phyloP scores from a whole-genome alignment of 1,140 invertebrate genomes.

The Goniozus legneri region DNA sequence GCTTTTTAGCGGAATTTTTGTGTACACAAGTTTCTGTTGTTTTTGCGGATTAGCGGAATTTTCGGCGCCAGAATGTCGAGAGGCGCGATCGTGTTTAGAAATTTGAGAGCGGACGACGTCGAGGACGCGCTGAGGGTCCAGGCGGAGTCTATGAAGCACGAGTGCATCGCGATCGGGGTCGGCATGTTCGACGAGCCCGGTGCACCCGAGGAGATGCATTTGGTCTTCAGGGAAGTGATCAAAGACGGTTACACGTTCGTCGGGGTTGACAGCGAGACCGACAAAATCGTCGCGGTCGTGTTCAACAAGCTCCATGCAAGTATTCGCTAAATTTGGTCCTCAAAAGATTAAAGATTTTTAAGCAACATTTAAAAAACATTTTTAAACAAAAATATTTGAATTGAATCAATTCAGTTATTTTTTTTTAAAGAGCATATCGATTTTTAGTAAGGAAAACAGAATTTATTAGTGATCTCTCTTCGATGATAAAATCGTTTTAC shows the following conservation, averaged over 20 bases:
- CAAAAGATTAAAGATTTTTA: constrained; percentile 4
- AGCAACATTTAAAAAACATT: too few relatives aligned
- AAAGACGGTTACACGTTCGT: constrained; percentile 36
- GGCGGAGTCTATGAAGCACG: constrained; percentile 24
- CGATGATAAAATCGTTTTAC: too few relatives aligned
- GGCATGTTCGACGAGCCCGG: constrained; percentile 30
- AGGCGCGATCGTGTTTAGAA: constrained; percentile 21
- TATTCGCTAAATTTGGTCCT: constrained; percentile 1
- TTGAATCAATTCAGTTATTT: too few relatives aligned
- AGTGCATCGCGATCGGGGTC: constrained; percentile 28
- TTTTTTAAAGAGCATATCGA: too few relatives aligned
- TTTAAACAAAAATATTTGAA: too few relatives aligned
- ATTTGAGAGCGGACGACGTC: constrained; percentile 23
- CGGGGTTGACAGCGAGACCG: constrained; percentile 28
- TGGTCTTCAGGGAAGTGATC: constrained; percentile 29
- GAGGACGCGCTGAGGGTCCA: constrained; percentile 24
- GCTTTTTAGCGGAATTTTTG: too few relatives aligned
- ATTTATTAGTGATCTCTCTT: too few relatives aligned
- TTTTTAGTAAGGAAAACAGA: too few relatives aligned
- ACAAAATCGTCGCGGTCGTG: constrained; percentile 30
- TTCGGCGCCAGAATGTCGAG: too few relatives aligned
- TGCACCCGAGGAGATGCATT: constrained; percentile 32
- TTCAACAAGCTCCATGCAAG: constrained; percentile 41
- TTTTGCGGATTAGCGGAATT: too few relatives aligned
- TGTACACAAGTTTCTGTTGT: too few relatives aligned